Conservation (phyloP, 1,140 invertebrate species). For the Pseudomyrmex concolor region DNA sequence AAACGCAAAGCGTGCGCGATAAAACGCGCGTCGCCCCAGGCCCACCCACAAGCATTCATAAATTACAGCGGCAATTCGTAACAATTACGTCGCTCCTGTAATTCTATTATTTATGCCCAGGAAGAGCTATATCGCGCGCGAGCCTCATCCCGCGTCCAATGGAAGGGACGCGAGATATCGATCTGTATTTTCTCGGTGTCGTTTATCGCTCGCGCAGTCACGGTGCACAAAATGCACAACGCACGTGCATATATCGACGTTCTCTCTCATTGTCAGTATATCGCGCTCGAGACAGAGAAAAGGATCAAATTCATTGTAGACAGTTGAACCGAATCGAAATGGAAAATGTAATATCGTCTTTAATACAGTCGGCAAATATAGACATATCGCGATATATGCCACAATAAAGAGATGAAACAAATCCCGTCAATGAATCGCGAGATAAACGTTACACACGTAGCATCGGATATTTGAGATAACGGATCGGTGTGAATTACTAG, state of each 20-base stretch:
- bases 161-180: conserved; percentile 61
- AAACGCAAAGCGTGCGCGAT: conserved; percentile 28
- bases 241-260: conserved; percentile 7
- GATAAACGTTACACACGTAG: conserved; percentile 57
- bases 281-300: conserved; percentile 4
- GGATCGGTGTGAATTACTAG: conserved; percentile 26
- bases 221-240: neutral
- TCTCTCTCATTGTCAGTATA: neutral
- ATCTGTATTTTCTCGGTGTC: conserved; percentile 64
- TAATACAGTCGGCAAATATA: conserved; percentile 32
- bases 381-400: neutral
- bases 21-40: neutral
- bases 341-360: conserved; percentile 1
- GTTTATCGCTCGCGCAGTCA: conserved; percentile 35
- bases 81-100: conserved; percentile 69
- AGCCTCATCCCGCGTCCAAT: conserved; percentile 26
- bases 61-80: conserved; percentile 73
- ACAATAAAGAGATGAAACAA: conserved; percentile 15
- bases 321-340: conserved; percentile 51
- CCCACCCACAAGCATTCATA: conserved; percentile 68
- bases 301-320: conserved; percentile 32
- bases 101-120: conserved; percentile 71
- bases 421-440: conserved; percentile 22
- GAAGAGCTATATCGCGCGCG: conserved; percentile 29
- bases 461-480: conserved; percentile 40